Evolutionary conservation across 2,888 invertebrate species (phyloP).

Genomic region (Diadegma fenestrale): DNA sequence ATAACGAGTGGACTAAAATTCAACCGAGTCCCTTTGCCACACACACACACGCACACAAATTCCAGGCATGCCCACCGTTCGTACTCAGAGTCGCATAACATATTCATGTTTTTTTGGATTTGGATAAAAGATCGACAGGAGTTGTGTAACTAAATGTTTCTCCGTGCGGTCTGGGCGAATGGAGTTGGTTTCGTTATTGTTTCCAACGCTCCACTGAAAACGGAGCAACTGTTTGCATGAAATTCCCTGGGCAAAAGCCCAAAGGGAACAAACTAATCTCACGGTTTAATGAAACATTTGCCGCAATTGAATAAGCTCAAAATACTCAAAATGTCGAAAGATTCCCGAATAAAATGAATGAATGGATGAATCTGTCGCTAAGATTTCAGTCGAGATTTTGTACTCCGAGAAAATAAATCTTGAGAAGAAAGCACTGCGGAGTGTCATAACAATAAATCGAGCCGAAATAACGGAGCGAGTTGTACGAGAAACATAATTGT

Average conservation of each 20-base stretch:
- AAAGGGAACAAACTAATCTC: background rate
- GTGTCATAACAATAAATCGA: background rate
- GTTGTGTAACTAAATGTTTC: background rate
- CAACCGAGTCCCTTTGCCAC: constrained; percentile 1
- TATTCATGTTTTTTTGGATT: constrained; percentile 15
- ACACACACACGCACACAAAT: background rate
- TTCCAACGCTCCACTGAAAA: background rate
- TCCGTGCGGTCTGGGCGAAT: background rate
- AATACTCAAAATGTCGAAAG: background rate
- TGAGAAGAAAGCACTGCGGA: background rate
- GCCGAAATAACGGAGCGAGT: background rate
- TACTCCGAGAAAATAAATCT: background rate
- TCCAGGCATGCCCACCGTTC: background rate
- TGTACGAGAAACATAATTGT: constrained; percentile 14
- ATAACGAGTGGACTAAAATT: constrained; percentile 42
- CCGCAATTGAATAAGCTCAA: background rate
- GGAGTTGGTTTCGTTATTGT: background rate
- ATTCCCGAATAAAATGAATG: too few species aligned
- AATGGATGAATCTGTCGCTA: background rate
- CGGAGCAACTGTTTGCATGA: background rate
- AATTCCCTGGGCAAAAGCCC: background rate
- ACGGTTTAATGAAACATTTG: background rate
- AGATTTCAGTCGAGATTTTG: background rate
- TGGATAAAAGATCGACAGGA: background rate
- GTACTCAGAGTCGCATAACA: background rate